Evolutionary conservation across 2,113 vertebrate genomes (phyloP).

Genomic region (Paralichthys olivaceus): DNA sequence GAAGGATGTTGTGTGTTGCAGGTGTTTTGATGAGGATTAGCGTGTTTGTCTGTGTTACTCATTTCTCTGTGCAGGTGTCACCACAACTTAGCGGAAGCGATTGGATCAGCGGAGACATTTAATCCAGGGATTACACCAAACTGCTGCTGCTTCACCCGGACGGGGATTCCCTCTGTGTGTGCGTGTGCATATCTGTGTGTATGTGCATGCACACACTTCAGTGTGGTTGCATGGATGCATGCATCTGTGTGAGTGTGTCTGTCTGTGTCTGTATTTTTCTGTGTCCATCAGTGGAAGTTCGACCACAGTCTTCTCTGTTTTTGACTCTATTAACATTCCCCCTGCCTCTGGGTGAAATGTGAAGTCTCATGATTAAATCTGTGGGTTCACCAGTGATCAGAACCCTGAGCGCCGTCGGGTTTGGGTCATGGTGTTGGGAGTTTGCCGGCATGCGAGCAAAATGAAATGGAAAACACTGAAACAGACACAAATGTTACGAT

Average conservation of each 20-base stretch:
- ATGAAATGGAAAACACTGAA: slow-evolving; percentile 26
- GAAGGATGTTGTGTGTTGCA: not conserved
- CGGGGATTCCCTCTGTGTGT: slow-evolving; percentile 70
- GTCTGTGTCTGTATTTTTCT: not conserved
- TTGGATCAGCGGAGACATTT: slow-evolving; percentile 39
- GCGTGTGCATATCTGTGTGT: not conserved
- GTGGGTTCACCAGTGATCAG: slow-evolving; percentile 36
- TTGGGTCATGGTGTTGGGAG: slow-evolving; percentile 9
- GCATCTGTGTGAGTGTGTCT: not conserved
- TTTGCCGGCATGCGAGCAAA: slow-evolving; percentile 14
- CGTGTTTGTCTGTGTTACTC: not conserved
- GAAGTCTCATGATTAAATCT: slow-evolving; percentile 39
- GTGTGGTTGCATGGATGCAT: not conserved
- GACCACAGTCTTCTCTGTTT: slow-evolving; percentile 63
- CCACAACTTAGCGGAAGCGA: slow-evolving; percentile 21
- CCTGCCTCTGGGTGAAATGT: slow-evolving; percentile 48
- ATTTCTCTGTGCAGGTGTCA: slow-evolving; percentile 48
- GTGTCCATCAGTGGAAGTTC: slow-evolving; percentile 19
- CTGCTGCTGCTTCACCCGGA: slow-evolving; percentile 46
- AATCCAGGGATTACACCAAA: slow-evolving; percentile 59
- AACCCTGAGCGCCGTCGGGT: slow-evolving; percentile 13
- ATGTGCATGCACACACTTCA: not conserved
- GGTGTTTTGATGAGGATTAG: slow-evolving; percentile 38
- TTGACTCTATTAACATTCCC: slow-evolving; percentile 41
- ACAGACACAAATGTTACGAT: slow-evolving; percentile 20